These are phyloP conservation scores for Uloborus diversus DNA, from an alignment of 1,140 invertebrate species.

Conservation along the genomic window DNA sequence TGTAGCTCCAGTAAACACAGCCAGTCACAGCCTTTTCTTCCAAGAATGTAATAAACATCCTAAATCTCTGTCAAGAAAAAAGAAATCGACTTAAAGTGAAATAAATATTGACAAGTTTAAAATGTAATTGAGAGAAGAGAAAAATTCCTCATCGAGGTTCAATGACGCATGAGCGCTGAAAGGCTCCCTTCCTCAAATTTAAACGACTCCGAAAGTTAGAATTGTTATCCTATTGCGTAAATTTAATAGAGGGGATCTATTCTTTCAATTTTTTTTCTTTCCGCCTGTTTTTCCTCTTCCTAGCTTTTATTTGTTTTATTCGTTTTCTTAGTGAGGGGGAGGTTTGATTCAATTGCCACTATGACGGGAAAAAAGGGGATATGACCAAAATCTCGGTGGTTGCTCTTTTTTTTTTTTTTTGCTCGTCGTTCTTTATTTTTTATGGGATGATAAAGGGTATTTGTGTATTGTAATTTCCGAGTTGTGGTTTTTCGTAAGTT, in stretches of 20 bases:
- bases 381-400: slow-evolving; percentile 40
- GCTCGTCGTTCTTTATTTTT: too few relatives aligned
- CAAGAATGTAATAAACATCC: slow-evolving; percentile 30
- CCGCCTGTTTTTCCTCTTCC: background rate
- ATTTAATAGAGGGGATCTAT: slow-evolving; percentile 51
- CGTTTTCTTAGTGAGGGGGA: slow-evolving; percentile 18
- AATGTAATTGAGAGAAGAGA: slow-evolving; percentile 32
- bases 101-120: slow-evolving; percentile 57
- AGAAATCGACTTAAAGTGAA: slow-evolving; percentile 47
- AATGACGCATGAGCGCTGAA: slow-evolving; percentile 46
- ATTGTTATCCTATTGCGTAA: slow-evolving; percentile 54
- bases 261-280: slow-evolving; percentile 23
- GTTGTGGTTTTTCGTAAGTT: too few relatives aligned
- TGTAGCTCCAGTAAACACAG: background rate
- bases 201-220: slow-evolving; percentile 46
- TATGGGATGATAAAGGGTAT: too few relatives aligned
- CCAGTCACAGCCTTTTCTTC: background rate
- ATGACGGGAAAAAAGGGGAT: slow-evolving; percentile 33
- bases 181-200: slow-evolving; percentile 53
- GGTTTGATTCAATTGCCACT: slow-evolving; percentile 49
- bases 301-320: slow-evolving; percentile 50
- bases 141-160: slow-evolving; percentile 40
- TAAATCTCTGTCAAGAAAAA: slow-evolving; percentile 1
- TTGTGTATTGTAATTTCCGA: too few relatives aligned
- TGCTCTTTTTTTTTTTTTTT: slow-evolving; percentile 31